Evolutionary conservation across 2,888 invertebrate genomes (phyloP).

Genomic region (Julus scandinavius): DNA sequence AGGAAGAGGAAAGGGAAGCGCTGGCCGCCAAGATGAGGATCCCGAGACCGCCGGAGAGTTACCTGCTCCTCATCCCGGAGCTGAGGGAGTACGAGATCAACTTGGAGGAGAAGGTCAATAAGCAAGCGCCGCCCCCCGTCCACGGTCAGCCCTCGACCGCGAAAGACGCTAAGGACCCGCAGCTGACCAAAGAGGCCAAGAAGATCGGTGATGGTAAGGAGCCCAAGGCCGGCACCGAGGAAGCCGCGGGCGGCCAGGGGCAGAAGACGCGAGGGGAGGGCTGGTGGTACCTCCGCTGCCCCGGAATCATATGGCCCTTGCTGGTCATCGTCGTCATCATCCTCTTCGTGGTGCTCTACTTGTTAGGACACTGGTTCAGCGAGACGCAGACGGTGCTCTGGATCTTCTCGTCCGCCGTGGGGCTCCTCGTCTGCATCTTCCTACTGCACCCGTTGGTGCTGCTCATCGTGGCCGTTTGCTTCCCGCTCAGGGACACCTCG

Average conservation of each 20-base stretch:
- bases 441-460: not conserved
- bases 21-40: not conserved
- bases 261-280: not conserved
- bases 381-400: conserved; percentile 12
- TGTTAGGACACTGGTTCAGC: not conserved
- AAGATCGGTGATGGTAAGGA: not conserved
- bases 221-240: not conserved
- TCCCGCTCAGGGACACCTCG: not conserved
- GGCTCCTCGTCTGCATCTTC: not conserved
- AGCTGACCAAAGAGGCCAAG: not conserved
- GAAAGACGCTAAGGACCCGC: not conserved
- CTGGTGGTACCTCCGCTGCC: not conserved
- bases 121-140: not conserved
- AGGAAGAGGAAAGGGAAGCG: not conserved
- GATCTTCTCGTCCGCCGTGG: not conserved
- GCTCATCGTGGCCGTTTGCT: not conserved
- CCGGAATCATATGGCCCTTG: not conserved
- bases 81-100: not conserved
- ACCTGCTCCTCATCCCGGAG: not conserved
- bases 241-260: not conserved
- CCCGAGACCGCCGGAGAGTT: not conserved
- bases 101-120: not conserved
- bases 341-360: not conserved
- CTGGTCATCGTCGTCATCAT: not conserved
- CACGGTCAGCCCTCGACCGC: not conserved